Conservation (phyloP, 2,113 vertebrate genomes). For the Rana temporaria region DNA sequence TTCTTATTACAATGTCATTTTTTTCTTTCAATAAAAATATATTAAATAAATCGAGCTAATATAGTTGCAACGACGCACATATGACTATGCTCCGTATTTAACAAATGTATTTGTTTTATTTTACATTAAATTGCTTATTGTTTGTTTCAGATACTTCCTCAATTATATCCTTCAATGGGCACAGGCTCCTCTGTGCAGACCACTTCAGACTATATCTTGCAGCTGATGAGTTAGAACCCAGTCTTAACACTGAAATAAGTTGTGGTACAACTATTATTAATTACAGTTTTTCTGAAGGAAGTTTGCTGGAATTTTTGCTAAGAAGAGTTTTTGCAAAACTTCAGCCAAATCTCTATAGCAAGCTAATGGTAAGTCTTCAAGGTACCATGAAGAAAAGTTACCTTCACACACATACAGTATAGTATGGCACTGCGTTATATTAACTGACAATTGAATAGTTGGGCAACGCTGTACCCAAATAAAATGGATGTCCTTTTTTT, state of each 20-base stretch:
- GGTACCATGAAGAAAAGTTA: background rate
- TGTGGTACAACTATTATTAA: constrained; percentile 47
- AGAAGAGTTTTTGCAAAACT: constrained; percentile 38
- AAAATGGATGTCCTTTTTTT: too few relatives aligned
- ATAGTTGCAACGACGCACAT: too few relatives aligned
- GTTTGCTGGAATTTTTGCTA: background rate
- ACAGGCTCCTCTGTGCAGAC: constrained; percentile 24
- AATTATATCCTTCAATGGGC: constrained; percentile 48
- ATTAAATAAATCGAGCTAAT: too few relatives aligned
- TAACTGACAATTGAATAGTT: too few relatives aligned
- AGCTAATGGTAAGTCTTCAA: constrained; percentile 33
- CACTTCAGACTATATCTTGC: constrained; percentile 9
- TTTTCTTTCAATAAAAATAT: too few relatives aligned
- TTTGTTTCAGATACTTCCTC: background rate
- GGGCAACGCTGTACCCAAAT: too few relatives aligned
- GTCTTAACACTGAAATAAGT: constrained; percentile 32
- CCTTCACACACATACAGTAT: too few relatives aligned
- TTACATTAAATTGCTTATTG: too few relatives aligned
- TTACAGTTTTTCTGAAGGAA: constrained; percentile 17
- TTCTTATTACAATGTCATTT: too few relatives aligned
- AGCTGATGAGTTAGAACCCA: constrained; percentile 11
- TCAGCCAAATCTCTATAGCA: constrained; percentile 6
- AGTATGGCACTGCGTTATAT: too few relatives aligned
- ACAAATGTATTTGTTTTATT: too few relatives aligned
- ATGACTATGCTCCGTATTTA: too few relatives aligned